phyloP scores from a whole-genome alignment of 2,113 vertebrate species.

The Ictalurus punctatus region DNA sequence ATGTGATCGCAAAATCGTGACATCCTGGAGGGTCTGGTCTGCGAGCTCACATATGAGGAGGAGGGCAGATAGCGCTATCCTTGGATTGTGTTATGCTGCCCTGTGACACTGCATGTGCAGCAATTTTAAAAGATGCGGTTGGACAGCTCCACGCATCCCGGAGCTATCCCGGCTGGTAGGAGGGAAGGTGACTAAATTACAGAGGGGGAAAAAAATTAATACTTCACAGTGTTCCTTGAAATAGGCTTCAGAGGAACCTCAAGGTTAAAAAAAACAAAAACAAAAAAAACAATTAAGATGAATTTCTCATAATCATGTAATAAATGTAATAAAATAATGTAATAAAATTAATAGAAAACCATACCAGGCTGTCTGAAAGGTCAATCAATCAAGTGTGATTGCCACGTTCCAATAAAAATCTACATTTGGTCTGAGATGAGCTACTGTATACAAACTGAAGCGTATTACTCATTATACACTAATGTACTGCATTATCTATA shows the following conservation, averaged over 20 bases:
- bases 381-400: not conserved
- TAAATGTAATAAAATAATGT: not conserved
- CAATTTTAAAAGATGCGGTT: not conserved
- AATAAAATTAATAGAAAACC: not conserved
- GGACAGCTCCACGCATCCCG: not conserved
- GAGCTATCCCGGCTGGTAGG: not conserved
- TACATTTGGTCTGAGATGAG: not conserved
- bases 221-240: too few species aligned
- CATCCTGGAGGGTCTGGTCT: not conserved
- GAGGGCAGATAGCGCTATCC: not conserved
- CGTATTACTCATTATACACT: not conserved
- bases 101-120: not conserved
- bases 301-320: not conserved
- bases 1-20: too few species aligned
- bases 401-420: not conserved
- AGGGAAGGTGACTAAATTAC: not conserved
- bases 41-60: not conserved
- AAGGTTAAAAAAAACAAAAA: not conserved
- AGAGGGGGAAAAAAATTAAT: too few species aligned
- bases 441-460: not conserved
- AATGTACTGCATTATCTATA: not conserved
- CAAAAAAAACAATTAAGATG: not conserved
- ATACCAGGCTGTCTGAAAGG: not conserved
- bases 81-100: not conserved
- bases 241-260: not conserved